Evolutionary conservation across 1,140 invertebrate species (phyloP).

Genomic region (Orchestia grillus): DNA sequence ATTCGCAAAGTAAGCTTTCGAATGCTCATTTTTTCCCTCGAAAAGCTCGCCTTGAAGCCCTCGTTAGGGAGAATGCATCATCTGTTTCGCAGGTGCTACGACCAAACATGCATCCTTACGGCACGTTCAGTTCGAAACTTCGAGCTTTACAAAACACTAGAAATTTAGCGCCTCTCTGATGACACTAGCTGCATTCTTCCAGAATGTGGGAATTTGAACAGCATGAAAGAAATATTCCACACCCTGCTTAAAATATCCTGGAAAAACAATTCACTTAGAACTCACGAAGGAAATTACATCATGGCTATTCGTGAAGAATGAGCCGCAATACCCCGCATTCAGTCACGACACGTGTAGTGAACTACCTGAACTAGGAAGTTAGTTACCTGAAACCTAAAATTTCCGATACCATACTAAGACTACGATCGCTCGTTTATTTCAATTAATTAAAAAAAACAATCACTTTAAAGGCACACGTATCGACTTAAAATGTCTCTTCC

Average conservation of each 20-base stretch:
- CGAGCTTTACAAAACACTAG: background rate
- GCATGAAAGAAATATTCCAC: background rate
- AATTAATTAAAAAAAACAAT: background rate
- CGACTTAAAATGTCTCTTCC: background rate
- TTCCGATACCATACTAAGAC: background rate
- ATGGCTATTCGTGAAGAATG: background rate
- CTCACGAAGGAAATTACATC: background rate
- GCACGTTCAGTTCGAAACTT: background rate
- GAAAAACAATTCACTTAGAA: background rate
- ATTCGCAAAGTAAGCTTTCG: background rate
- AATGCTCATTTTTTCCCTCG: background rate
- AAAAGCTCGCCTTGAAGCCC: background rate
- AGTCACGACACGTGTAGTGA: background rate
- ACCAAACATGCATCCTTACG: background rate
- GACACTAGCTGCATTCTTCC: background rate
- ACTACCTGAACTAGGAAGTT: background rate
- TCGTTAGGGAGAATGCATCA: background rate
- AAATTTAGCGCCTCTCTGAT: background rate
- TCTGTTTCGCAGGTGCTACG: background rate
- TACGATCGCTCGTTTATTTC: background rate
- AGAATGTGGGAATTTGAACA: background rate
- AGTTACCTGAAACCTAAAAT: background rate
- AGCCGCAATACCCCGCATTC: background rate
- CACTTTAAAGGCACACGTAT: background rate
- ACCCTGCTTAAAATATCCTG: too few relatives aligned